Evolutionary conservation across 2,113 vertebrate species (phyloP).

Genomic region (Chaetodon trifascialis): DNA sequence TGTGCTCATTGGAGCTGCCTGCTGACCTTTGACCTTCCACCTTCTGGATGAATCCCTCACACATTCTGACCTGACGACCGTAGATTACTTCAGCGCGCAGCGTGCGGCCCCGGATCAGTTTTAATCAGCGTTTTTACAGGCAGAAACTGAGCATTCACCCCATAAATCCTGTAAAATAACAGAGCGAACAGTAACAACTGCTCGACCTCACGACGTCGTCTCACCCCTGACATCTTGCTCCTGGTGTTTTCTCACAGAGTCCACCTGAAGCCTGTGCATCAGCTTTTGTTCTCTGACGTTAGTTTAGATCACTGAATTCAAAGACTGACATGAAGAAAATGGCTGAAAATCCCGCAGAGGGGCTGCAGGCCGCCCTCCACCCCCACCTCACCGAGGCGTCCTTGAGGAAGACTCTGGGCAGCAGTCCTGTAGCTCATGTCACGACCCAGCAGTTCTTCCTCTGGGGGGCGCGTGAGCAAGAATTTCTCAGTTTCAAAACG

Average conservation of each 20-base stretch:
- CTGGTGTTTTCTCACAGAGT: too few relatives aligned
- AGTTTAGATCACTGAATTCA: background rate
- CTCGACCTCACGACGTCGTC: too few relatives aligned
- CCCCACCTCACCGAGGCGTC: background rate
- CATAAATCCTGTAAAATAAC: background rate
- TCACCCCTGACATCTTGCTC: too few relatives aligned
- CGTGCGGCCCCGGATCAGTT: too few relatives aligned
- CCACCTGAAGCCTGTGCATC: background rate
- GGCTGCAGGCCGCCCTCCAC: background rate
- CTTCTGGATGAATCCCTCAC: slow-evolving; percentile 19
- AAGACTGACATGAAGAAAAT: background rate
- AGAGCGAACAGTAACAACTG: background rate
- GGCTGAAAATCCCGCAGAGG: background rate
- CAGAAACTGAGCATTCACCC: background rate
- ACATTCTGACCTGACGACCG: background rate
- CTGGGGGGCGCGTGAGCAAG: background rate
- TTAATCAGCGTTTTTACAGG: background rate
- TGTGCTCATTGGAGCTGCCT: background rate
- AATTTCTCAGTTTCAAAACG: background rate
- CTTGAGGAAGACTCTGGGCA: background rate
- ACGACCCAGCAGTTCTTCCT: background rate
- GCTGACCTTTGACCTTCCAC: slow-evolving; percentile 27
- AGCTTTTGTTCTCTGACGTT: too few relatives aligned
- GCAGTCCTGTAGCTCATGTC: background rate
- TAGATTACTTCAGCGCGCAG: background rate